A percentile compares a stretch with the other conserved stretches of the same genome.
Conservation (phyloP, 2,888 invertebrate genomes). For the Danaus chrysippus region DNA sequence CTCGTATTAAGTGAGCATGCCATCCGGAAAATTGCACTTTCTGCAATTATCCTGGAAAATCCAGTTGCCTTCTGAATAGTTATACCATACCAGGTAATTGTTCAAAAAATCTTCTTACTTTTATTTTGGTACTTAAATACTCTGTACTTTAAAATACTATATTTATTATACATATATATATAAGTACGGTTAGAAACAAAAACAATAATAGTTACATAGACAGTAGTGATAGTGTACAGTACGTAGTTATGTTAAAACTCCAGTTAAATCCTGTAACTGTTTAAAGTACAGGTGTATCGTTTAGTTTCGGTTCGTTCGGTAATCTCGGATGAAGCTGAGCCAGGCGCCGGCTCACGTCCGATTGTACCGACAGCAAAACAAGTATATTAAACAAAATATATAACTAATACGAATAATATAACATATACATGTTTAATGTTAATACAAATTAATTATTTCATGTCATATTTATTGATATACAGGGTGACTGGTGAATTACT, state of each 20-base stretch:
- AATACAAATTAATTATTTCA: no score
- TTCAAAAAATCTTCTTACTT: background rate
- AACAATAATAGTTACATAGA: no score
- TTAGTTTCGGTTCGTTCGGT: slow-evolving; percentile 48
- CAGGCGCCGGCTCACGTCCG: slow-evolving; percentile 34
- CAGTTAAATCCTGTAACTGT: slow-evolving; percentile 3
- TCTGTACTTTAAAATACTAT: background rate
- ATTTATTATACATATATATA: background rate
- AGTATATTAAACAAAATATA: background rate
- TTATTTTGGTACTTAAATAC: background rate
- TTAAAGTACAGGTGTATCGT: slow-evolving; percentile 17
- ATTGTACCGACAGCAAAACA: slow-evolving; percentile 25
- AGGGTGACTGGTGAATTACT: no score
- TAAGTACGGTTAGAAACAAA: background rate
- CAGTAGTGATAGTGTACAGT: no score
- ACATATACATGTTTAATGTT: no score
- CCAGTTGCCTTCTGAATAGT: slow-evolving; percentile 16
- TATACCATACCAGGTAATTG: slow-evolving; percentile 13
- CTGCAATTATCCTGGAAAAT: slow-evolving; percentile 53
- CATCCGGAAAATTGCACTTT: slow-evolving; percentile 58
- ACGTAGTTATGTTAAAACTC: background rate
- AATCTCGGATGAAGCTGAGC: slow-evolving; percentile 54
- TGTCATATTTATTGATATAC: no score
- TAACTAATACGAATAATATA: background rate
- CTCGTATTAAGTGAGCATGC: slow-evolving; percentile 44